These are phyloP conservation scores for Indri indri DNA, from an alignment of 2,113 vertebrate species.

Conservation along the genomic window DNA sequence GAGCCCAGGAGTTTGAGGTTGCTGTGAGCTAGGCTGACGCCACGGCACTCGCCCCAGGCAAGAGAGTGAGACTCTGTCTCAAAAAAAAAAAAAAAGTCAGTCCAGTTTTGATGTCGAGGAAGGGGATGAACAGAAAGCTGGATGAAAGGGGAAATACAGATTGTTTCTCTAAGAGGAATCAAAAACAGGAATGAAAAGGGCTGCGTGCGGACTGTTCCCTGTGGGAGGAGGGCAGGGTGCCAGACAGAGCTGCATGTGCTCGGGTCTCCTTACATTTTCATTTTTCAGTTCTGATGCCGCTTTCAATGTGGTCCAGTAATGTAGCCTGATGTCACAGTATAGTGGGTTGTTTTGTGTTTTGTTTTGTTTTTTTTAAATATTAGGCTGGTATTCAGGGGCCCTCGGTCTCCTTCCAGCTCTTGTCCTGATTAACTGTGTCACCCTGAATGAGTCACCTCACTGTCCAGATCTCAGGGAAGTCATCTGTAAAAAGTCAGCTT, in stretches of 20 bases:
- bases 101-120: background rate
- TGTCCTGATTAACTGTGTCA: too few relatives aligned
- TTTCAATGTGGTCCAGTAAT: background rate
- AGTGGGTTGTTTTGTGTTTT: too few relatives aligned
- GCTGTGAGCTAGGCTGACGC: too few relatives aligned
- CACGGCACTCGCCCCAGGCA: too few relatives aligned
- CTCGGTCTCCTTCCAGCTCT: fast-evolving
- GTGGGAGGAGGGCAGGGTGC: background rate
- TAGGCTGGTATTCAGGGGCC: background rate
- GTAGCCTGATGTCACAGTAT: too few relatives aligned
- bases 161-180: background rate
- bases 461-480: too few relatives aligned
- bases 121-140: background rate
- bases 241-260: fast-evolving
- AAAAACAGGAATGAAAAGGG: background rate
- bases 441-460: fast-evolving
- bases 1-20: too few relatives aligned
- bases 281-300: background rate
- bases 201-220: fast-evolving
- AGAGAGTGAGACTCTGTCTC: too few relatives aligned
- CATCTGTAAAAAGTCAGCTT: background rate
- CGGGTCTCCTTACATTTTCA: too few relatives aligned
- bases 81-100: too few relatives aligned
- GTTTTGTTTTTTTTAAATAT: background rate
- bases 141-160: background rate